Percentiles rank a stretch among this genome's conserved stretches.
These are phyloP conservation scores for Misgurnus anguillicaudatus DNA, from an alignment of 2,113 vertebrate genomes.

Conservation along the genomic window DNA sequence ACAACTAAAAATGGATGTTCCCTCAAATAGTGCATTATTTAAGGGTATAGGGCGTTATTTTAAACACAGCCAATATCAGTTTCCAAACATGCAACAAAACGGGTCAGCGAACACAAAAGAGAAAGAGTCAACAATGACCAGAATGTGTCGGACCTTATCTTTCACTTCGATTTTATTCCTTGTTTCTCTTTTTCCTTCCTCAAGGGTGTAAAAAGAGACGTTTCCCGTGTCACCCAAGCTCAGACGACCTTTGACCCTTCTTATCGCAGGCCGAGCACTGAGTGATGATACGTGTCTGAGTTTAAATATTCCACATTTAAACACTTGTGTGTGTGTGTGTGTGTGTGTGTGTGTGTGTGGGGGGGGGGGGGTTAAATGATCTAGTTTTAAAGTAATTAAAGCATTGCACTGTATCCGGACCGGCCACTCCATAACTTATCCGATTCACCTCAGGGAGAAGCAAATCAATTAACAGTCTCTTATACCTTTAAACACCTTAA, in stretches of 20 bases:
- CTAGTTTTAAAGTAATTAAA: conserved; percentile 9
- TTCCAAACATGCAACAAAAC: neutral
- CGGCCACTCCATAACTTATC: conserved; percentile 24
- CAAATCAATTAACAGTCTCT: conserved; percentile 50
- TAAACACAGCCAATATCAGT: neutral
- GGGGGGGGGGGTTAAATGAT: neutral
- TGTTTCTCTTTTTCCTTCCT: conserved; percentile 20
- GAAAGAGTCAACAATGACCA: neutral
- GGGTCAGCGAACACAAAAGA: neutral
- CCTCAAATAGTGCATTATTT: too few relatives aligned
- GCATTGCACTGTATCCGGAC: conserved; percentile 48
- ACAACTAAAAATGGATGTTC: too few relatives aligned
- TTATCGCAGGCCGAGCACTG: conserved; percentile 23
- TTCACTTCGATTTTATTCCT: conserved; percentile 24
- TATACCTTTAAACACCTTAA: conserved; percentile 47
- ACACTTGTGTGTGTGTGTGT: neutral
- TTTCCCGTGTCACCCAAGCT: conserved; percentile 4
- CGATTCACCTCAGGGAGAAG: conserved; percentile 49
- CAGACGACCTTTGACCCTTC: conserved; percentile 31
- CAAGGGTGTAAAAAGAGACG: conserved; percentile 35
- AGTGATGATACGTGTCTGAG: neutral
- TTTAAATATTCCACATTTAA: conserved; percentile 21
- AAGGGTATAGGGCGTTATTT: too few relatives aligned
- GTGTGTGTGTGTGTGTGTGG: neutral
- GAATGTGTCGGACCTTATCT: conserved; percentile 21